phyloP scores from a whole-genome alignment of 2,113 vertebrate genomes.

The Scomber scombrus region DNA sequence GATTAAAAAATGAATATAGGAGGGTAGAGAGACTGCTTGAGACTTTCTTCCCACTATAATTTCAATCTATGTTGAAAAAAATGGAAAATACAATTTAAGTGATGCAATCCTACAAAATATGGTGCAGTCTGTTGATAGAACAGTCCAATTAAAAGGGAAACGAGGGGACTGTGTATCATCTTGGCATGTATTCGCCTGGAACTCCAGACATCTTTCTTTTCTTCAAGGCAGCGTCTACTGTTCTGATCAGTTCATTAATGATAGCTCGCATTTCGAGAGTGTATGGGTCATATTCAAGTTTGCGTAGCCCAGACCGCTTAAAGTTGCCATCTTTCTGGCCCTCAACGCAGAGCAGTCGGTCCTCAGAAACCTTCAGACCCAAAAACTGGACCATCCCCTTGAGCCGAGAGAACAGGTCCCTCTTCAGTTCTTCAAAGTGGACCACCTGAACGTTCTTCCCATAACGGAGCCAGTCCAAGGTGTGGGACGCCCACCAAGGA shows the following conservation, averaged over 20 bases:
- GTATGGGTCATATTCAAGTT: slow-evolving; percentile 95
- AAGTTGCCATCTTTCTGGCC: slow-evolving; percentile 98
- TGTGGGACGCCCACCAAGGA: slow-evolving; percentile 98
- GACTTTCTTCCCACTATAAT: slow-evolving; percentile 11
- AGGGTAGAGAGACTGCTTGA: background rate
- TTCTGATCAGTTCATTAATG: slow-evolving; percentile 91
- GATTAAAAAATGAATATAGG: slow-evolving; percentile 19
- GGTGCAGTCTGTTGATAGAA: slow-evolving; percentile 18
- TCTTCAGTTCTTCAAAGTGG: slow-evolving; percentile 94
- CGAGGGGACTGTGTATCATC: slow-evolving; percentile 85
- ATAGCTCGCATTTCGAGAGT: slow-evolving; percentile 89
- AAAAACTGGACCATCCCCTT: slow-evolving; percentile 93
- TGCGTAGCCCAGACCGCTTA: slow-evolving; percentile 94
- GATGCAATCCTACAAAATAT: slow-evolving; percentile 36
- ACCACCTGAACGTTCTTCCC: slow-evolving; percentile 93
- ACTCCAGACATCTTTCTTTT: slow-evolving; percentile 91
- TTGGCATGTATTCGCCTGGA: slow-evolving; percentile 93
- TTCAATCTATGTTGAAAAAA: slow-evolving; percentile 21
- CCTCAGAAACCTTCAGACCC: slow-evolving; percentile 88
- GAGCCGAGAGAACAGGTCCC: slow-evolving; percentile 90
- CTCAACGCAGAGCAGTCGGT: slow-evolving; percentile 95
- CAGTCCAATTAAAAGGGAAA: slow-evolving; percentile 18
- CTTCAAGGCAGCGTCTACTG: slow-evolving; percentile 89
- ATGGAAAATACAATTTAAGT: background rate
- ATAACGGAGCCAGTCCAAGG: slow-evolving; percentile 93